Base-by-base conservation (phyloP, 1,140 invertebrate genomes). In the Trachymyrmex septentrionalis region DNA sequence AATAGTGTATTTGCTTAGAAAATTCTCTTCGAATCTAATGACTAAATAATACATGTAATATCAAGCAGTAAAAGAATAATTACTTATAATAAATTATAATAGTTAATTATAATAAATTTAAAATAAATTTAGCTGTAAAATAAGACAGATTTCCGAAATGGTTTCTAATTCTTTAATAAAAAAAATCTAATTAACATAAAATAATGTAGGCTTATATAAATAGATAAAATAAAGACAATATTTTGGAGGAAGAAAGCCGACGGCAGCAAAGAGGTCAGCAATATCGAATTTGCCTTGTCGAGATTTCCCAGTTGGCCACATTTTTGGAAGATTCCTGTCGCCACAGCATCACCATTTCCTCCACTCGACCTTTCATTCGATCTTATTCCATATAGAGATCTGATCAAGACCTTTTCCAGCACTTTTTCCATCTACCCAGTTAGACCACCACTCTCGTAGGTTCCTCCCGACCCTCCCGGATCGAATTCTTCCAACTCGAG, bases 401-500 rank as follows among this genome's bases (percentile, higher is more conserved):
- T 94, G 93, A 95, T 95, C 93, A 93, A 94, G 92, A 94, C 92
- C 93, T 93, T 92, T 78, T 72, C 77, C 69, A 64, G 48, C 34
- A 48, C 66, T 55, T 73, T 53, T 27, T 76, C 87, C 61, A 24
- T 0, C 38, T 44, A 67, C 64, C 16, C 64, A 84, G 53, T 66
- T 48, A n/a, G 19, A n/a, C n/a, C 24, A 14, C 3, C 69, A 86
- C 86, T 69, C 85, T 86, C 72, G 34, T 24, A 5, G 59, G 63
- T 67, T 72, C 73, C 84, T 61, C 72, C 76, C 19, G 84, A 91
- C 88, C 91, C 91, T 91, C 88, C 27, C 71, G 90, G 92, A 95
- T 95, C 94, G 94, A 94, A 94, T 95, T 94, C 94, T 95, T 94
- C 93, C 92, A 92, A 92, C 92, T 94, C 94, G 91, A 94, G 91